These are phyloP conservation scores for Heliconius nattereri DNA, from an alignment of 1,140 invertebrate genomes.

Conservation along the genomic window DNA sequence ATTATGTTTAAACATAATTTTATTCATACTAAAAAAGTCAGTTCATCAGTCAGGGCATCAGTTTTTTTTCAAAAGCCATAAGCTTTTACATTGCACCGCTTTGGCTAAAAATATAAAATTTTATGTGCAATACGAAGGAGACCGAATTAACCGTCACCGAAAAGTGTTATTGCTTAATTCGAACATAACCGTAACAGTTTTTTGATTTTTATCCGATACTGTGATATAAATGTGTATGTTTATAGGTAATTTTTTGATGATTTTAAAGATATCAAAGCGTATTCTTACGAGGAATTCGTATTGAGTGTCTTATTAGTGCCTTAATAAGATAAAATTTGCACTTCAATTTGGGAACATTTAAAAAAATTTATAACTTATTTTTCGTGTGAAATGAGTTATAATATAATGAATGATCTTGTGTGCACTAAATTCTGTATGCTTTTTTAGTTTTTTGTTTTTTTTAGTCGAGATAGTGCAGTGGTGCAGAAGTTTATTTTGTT, in stretches of 20 bases:
- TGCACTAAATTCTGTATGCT: neutral
- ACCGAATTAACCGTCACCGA: slow-evolving; percentile 63
- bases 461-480: neutral
- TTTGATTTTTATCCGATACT: slow-evolving; percentile 54
- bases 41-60: too few relatives aligned
- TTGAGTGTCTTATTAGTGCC: slow-evolving; percentile 7
- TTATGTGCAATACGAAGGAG: slow-evolving; percentile 60
- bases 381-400: neutral
- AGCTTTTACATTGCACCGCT: neutral
- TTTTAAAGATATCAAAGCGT: slow-evolving; percentile 33
- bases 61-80: neutral
- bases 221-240: slow-evolving; percentile 33
- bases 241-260: slow-evolving; percentile 33
- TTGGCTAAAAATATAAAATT: slow-evolving; percentile 72
- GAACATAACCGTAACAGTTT: slow-evolving; percentile 62
- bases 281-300: slow-evolving; percentile 24
- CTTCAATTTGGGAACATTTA: neutral
- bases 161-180: slow-evolving; percentile 78
- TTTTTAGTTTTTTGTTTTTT: neutral
- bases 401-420: neutral
- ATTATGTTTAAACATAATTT: too few relatives aligned
- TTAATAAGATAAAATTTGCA: slow-evolving; percentile 18
- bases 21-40: too few relatives aligned
- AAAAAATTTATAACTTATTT: neutral
- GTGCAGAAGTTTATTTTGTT: neutral